phyloP scores from a whole-genome alignment of 2,113 vertebrate genomes.

The Lamprotornis superbus region DNA sequence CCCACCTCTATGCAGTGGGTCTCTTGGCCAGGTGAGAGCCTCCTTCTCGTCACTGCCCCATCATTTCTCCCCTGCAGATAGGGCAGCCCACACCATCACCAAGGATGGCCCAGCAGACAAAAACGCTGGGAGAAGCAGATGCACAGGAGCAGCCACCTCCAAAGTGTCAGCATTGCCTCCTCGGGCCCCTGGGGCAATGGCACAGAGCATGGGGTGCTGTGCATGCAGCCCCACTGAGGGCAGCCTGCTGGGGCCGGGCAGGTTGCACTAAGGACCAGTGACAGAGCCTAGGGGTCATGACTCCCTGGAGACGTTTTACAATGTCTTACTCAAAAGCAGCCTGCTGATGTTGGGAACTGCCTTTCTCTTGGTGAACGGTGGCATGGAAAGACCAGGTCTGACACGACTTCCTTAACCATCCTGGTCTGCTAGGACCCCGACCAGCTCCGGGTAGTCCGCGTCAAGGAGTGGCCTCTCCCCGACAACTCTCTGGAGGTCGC shows the following conservation, averaged over 20 bases:
- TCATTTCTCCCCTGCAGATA: background rate
- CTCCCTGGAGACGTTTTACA: background rate
- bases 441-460: no score
- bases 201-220: background rate
- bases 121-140: background rate
- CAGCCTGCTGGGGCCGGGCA: background rate
- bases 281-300: background rate
- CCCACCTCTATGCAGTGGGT: background rate
- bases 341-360: background rate
- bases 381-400: background rate
- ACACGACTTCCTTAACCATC: no score
- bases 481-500: no score
- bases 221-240: background rate
- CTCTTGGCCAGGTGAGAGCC: background rate
- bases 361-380: background rate
- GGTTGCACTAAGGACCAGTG: background rate
- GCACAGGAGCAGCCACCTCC: background rate
- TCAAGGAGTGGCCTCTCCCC: no score
- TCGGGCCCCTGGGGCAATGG: background rate
- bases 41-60: rapidly evolving
- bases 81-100: background rate
- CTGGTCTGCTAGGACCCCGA: no score
- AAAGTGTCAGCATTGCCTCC: background rate
- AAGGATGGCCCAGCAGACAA: background rate
- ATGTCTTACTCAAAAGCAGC: background rate